Conservation (phyloP, 2,888 invertebrate species). For the Galerucella nymphaeae region DNA sequence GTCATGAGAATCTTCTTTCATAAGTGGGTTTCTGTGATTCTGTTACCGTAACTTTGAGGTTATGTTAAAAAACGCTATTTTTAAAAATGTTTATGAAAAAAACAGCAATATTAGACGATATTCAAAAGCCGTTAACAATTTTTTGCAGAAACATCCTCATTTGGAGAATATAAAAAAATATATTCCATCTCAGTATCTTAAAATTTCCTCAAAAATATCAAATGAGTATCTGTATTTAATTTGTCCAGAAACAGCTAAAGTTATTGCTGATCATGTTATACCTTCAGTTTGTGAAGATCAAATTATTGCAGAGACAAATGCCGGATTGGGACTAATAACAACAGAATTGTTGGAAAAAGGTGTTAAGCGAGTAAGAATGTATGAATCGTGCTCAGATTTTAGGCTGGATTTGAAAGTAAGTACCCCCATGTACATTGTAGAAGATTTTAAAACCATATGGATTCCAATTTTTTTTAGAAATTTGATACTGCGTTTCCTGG, state of each 20-base stretch:
- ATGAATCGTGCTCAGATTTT: slow-evolving; percentile 70
- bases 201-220: slow-evolving; percentile 32
- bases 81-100: background rate
- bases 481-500: slow-evolving; percentile 38
- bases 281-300: slow-evolving; percentile 49
- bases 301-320: slow-evolving; percentile 75
- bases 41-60: background rate
- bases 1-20: too few species aligned
- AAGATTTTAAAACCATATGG: background rate
- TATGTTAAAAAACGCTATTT: slow-evolving; percentile 16
- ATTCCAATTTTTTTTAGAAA: slow-evolving; percentile 42
- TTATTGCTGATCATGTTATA: slow-evolving; percentile 48
- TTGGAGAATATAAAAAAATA: slow-evolving; percentile 35
- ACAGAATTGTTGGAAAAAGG: slow-evolving; percentile 68
- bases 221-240: slow-evolving; percentile 54
- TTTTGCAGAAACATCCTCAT: slow-evolving; percentile 40
- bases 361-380: slow-evolving; percentile 68
- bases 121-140: slow-evolving; percentile 25
- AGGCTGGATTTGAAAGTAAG: slow-evolving; percentile 64
- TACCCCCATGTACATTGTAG: background rate
- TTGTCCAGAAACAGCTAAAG: slow-evolving; percentile 51
- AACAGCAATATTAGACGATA: slow-evolving; percentile 3
- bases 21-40: too few species aligned
- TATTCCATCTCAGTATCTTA: slow-evolving; percentile 46
- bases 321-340: slow-evolving; percentile 76